phyloP scores from a whole-genome alignment of 2,888 invertebrate genomes.

The Octonoba sinensis region DNA sequence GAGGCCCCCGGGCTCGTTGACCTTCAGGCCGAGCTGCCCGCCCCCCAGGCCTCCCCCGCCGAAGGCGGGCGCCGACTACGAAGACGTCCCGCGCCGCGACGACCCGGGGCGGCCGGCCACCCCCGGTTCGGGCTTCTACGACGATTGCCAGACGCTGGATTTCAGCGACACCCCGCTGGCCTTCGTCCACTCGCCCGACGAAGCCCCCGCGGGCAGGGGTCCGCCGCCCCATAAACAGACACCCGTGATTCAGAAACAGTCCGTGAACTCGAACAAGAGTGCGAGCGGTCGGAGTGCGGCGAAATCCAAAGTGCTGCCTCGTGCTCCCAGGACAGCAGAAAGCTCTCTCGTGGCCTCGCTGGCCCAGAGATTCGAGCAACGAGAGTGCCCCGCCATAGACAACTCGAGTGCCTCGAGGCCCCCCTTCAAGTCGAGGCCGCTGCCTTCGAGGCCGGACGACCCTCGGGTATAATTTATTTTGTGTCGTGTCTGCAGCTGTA shows the following conservation, averaged over 20 bases:
- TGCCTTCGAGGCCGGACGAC: constrained; percentile 48
- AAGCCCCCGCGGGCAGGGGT: background rate
- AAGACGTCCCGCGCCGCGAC: constrained; percentile 13
- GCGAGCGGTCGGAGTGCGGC: background rate
- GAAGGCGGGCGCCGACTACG: constrained; percentile 55
- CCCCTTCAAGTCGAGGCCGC: constrained; percentile 54
- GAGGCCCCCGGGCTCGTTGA: constrained; percentile 83
- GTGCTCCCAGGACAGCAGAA: constrained; percentile 68
- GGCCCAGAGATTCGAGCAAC: constrained; percentile 82
- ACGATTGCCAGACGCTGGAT: constrained; percentile 57
- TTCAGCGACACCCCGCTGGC: constrained; percentile 48
- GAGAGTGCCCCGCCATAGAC: constrained; percentile 12
- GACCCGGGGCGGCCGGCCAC: constrained; percentile 42
- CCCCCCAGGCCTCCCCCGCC: constrained; percentile 71
- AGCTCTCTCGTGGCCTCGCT: constrained; percentile 82
- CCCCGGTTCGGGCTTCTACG: constrained; percentile 45
- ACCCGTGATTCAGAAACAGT: constrained; percentile 4
- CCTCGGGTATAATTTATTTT: constrained; percentile 25
- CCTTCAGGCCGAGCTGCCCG: constrained; percentile 79
- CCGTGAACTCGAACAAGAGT: background rate
- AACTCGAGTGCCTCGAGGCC: constrained; percentile 25
- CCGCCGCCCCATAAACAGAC: background rate
- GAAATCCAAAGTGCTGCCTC: constrained; percentile 30
- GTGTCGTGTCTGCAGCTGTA: no score
- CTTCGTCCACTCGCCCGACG: constrained; percentile 43